Evolutionary conservation across 2,797 vertebrate species (phyloP), one percentile per base, ranked within the genome.

Genomic region (Tarsius wallacei): DNA sequence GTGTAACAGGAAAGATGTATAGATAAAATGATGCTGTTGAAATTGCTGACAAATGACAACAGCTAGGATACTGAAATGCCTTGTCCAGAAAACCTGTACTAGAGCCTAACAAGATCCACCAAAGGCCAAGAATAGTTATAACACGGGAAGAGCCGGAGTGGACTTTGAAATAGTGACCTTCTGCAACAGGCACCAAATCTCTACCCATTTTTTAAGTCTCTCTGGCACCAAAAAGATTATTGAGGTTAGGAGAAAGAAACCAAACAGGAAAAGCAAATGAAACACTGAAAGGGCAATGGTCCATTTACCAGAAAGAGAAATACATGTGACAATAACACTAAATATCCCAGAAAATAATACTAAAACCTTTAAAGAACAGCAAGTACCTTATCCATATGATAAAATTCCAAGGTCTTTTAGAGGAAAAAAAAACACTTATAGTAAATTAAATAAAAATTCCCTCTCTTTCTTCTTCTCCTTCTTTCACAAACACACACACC

Each of bases 151-250:
- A 26, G n/a, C 13, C 87, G 16, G 31, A 26, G 9, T 14, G 9
- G 70, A 51, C 94, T 94, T 73, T 59, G 64, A 94, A 81, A 90
- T 21, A 49, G 57, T 71, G 59, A 85, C 80, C 77, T 88, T 57
- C 17, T 78, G 36, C 33, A 68, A 84, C 6, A 70, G 19, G 33
- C 55, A 80, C 61, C 68, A 49, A 97, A 90, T 94, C 59, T 66
- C 64, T 28, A 51, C 28, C 36, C 15, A 33, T 82, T 89, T n/a
- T 59, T 70, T 21, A 91, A 15, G 33, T 80, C 26, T 77, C 78
- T 61, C 7, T 0, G 10, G 49, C 22, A 87, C 74, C 42, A 36
- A 53, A 91, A 63, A 93, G 57, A 66, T 11, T 24, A 49, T 0
- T 66, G 13, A 66, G 28, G 16, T 33, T 24, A 89, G 74, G 2